Conservation (phyloP, 2,797 vertebrate species). For the Cynodonichthys magdalenae region DNA sequence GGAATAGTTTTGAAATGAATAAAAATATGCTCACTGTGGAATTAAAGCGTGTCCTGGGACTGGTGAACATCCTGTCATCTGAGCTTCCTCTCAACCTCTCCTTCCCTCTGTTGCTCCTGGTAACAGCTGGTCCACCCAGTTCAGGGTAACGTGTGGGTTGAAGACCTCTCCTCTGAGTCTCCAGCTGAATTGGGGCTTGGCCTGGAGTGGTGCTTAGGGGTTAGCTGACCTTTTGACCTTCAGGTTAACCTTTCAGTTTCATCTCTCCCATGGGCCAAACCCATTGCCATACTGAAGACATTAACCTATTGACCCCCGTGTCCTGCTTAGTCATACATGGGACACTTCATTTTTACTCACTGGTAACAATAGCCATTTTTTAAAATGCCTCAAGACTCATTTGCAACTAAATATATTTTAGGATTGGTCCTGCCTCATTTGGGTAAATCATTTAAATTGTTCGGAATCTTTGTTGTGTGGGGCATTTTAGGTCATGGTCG, state of each 20-base stretch:
- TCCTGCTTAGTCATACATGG: slow-evolving; percentile 42
- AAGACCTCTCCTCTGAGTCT: slow-evolving; percentile 55
- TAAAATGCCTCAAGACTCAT: slow-evolving; percentile 10
- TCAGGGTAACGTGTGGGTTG: slow-evolving; percentile 61
- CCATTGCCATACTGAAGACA: slow-evolving; percentile 69
- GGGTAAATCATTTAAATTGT: slow-evolving; percentile 7
- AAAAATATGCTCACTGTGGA: slow-evolving; percentile 20
- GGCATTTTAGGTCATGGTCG: slow-evolving; percentile 48
- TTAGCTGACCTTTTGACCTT: slow-evolving; percentile 56
- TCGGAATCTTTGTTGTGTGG: slow-evolving; percentile 9
- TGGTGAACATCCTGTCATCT: slow-evolving; percentile 71
- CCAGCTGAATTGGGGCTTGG: slow-evolving; percentile 65
- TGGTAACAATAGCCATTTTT: slow-evolving; percentile 33
- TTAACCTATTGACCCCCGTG: slow-evolving; percentile 67
- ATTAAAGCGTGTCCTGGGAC: slow-evolving; percentile 55
- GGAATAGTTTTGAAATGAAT: slow-evolving; percentile 23
- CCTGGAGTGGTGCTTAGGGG: slow-evolving; percentile 54
- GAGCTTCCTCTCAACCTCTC: slow-evolving; percentile 43
- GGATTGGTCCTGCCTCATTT: slow-evolving; percentile 11
- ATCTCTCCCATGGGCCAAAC: slow-evolving; percentile 66
- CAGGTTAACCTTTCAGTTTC: slow-evolving; percentile 67
- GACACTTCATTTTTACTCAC: slow-evolving; percentile 36
- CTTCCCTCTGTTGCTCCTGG: slow-evolving; percentile 27
- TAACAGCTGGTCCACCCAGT: slow-evolving; percentile 61
- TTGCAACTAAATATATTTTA: neutral